Base-by-base conservation (phyloP, 2,888 invertebrate genomes). In the Pammene fasciana region DNA sequence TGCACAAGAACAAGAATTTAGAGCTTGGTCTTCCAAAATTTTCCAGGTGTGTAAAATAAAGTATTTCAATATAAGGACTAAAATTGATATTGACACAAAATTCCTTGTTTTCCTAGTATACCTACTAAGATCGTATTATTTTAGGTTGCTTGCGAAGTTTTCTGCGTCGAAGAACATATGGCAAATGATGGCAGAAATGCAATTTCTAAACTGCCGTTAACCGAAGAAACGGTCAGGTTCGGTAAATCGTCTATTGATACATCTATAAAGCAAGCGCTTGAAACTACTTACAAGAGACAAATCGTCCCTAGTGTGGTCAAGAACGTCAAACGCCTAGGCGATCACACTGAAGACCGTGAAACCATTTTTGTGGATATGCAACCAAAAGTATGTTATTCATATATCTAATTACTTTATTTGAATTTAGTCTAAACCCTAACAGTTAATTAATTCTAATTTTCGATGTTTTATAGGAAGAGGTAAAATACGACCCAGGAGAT, bases 1-100 rank as follows among this genome's bases (percentile, higher is more conserved):
- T 80, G 98, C 98, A 0, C 98, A 98, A 85, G 99, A 99, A 80
- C 97, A 98, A 82, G 95, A 97, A 0, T 99, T 99, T 83, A 94
- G 96, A 70, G 95, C 95, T 78, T 98, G 98, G 98, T 97, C 98
- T 0, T 95, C 96, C 0, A 96, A 97, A 81, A 96, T 97, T 14
- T 98, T 97, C 82, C 95, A 95, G 83, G 97, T 97, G 88, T 89
- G 90, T 85, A 70, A 26, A 9, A 45, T n/a, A 13, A 45, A 45
- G 7, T 14, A 45, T n/a, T 14, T 16, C 8, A 48, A 14, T 14
- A 4, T 26, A 3, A 26, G 26, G 26, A 26, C 26, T 26, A 26
- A 26, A 26, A 26, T 26, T 26, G n/a, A n/a, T n/a, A 1, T 26
- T 26, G 26, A 26, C 1, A 26, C 4, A 26, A 26, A 26, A 26